Percentiles rank a stretch among this genome's conserved stretches.
phyloP scores from a whole-genome alignment of 2,888 invertebrate genomes.

The Coenonympha glycerion region DNA sequence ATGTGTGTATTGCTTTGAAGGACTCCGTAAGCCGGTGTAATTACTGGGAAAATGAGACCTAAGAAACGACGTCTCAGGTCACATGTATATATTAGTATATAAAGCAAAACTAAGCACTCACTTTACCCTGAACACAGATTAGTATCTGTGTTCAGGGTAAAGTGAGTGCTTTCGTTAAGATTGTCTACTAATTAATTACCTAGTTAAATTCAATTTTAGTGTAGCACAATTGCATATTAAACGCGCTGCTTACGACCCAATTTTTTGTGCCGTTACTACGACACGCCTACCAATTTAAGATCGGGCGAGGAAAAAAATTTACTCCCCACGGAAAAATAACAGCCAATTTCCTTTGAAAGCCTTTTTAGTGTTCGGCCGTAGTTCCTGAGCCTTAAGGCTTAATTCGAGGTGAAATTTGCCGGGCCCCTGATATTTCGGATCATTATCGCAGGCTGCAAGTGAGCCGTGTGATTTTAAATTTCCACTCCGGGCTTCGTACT shows the following conservation, averaged over 20 bases:
- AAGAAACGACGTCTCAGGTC: too few species aligned
- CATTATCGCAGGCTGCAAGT: constrained; percentile 28
- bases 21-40: too few species aligned
- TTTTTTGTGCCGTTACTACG: constrained; percentile 28
- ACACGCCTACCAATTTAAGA: constrained; percentile 32
- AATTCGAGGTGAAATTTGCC: constrained; percentile 26
- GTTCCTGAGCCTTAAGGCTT: constrained; percentile 28
- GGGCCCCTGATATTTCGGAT: constrained; percentile 25
- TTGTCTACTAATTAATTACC: too few species aligned
- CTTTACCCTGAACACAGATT: too few species aligned
- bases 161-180: too few species aligned
- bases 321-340: constrained; percentile 26
- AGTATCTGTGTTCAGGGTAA: too few species aligned
- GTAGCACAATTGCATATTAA: constrained; percentile 21
- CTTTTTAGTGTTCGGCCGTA: constrained; percentile 25
- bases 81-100: too few species aligned
- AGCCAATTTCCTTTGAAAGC: constrained; percentile 27
- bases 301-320: constrained; percentile 27
- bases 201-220: constrained; percentile 8
- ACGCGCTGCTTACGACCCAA: constrained; percentile 28
- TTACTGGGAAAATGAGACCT: too few species aligned
- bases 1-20: too few species aligned
- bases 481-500: constrained; percentile 14
- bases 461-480: constrained; percentile 29
- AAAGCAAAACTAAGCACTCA: too few species aligned